Percentiles rank a stretch among this genome's conserved stretches.
Evolutionary conservation across 2,888 invertebrate genomes (phyloP).

Genomic region (Empis livida): DNA sequence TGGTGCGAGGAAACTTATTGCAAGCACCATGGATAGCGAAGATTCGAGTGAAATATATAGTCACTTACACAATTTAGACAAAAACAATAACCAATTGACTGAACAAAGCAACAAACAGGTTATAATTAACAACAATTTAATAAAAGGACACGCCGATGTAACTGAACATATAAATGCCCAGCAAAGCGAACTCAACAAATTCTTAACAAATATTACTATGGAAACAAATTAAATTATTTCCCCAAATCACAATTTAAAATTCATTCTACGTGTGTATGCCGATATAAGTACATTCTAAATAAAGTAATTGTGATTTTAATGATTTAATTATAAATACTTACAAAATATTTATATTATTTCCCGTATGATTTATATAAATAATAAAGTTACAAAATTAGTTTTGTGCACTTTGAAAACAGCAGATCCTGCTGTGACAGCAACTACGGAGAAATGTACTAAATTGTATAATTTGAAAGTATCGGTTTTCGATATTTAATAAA

Average conservation of each 20-base stretch:
- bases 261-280: not conserved
- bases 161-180: not conserved
- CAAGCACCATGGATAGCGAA: not conserved
- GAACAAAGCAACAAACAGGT: not conserved
- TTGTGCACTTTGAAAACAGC: no score
- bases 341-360: no score
- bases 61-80: not conserved
- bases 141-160: not conserved
- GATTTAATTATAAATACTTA: no score
- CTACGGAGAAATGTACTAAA: no score
- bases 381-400: no score
- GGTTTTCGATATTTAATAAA: no score
- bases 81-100: no score
- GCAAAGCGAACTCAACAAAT: not conserved
- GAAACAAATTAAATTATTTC: not conserved
- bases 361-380: no score
- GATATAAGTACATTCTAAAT: not conserved
- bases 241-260: no score
- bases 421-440: no score
- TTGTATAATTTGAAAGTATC: no score
- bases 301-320: no score
- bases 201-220: not conserved
- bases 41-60: not conserved
- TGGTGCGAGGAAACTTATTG: not conserved
- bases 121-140: constrained; percentile 1